A percentile compares a stretch with the other conserved stretches of the same genome.
Conservation (phyloP, 2,888 invertebrate genomes). For the Cotesia congregata region DNA sequence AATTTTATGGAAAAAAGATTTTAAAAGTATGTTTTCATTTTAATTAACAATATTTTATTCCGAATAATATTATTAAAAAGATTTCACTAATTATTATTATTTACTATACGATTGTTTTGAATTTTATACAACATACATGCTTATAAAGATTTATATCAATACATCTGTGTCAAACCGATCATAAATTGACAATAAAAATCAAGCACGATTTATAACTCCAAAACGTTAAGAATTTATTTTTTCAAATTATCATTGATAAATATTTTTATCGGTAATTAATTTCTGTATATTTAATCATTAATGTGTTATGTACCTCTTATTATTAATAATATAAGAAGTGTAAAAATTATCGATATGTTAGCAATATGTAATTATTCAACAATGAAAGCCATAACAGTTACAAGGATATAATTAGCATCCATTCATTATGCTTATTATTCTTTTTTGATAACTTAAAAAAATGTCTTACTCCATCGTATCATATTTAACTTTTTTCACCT, state of each 20-base stretch:
- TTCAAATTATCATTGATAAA: not conserved
- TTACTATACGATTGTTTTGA: no score
- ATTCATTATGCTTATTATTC: conserved; percentile 13
- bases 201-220: no score
- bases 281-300: not conserved
- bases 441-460: conserved; percentile 19
- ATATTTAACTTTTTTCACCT: conserved; percentile 91
- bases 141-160: no score
- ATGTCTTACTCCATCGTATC: conserved; percentile 87
- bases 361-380: not conserved
- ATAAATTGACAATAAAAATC: no score
- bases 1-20: no score
- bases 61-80: no score
- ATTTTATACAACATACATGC: no score
- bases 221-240: no score
- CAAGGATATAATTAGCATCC: not conserved
- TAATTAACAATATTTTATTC: no score
- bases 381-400: not conserved
- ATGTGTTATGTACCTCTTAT: not conserved
- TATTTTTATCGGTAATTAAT: not conserved
- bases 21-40: no score
- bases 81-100: no score
- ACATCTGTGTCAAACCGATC: no score
- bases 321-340: not conserved
- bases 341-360: not conserved